These are phyloP conservation scores for Moxostoma hubbsi DNA, from an alignment of 2,797 vertebrate genomes.

Conservation along the genomic window DNA sequence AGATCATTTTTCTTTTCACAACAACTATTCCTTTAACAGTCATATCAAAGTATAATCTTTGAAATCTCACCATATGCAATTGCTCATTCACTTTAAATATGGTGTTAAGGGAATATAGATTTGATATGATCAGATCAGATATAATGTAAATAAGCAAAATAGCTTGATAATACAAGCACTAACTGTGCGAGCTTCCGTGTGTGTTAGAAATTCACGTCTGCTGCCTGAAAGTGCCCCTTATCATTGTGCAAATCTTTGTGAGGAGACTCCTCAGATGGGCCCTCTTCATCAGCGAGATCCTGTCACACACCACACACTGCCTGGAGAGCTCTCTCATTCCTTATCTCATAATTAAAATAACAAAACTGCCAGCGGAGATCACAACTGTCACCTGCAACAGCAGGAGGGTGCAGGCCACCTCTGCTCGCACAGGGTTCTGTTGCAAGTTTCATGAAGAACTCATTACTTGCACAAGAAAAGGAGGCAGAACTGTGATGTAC, in stretches of 20 bases:
- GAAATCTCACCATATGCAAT: neutral
- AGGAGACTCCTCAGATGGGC: constrained; percentile 76
- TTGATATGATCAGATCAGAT: constrained; percentile 58
- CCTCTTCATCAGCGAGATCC: constrained; percentile 80
- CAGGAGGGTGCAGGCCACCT: constrained; percentile 64
- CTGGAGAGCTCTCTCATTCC: constrained; percentile 82
- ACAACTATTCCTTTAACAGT: neutral
- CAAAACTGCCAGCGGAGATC: constrained; percentile 81
- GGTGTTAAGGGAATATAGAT: neutral
- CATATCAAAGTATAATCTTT: neutral
- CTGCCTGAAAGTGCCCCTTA: constrained; percentile 78
- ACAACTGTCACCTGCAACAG: constrained; percentile 76
- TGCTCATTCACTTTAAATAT: neutral
- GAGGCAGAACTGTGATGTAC: neutral
- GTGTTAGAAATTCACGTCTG: constrained; percentile 52
- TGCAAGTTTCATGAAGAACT: constrained; percentile 62
- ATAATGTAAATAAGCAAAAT: constrained; percentile 72
- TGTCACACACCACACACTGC: constrained; percentile 81
- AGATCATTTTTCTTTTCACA: too few species aligned
- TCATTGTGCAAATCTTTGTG: constrained; percentile 77
- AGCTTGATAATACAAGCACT: constrained; percentile 50
- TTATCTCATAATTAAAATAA: constrained; percentile 88
- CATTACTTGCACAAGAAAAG: constrained; percentile 32
- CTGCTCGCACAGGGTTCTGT: constrained; percentile 68
- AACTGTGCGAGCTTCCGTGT: constrained; percentile 21